These are phyloP conservation scores for Caenorhabditis virilis DNA, from an alignment of 2,888 invertebrate species.

Conservation along the genomic window DNA sequence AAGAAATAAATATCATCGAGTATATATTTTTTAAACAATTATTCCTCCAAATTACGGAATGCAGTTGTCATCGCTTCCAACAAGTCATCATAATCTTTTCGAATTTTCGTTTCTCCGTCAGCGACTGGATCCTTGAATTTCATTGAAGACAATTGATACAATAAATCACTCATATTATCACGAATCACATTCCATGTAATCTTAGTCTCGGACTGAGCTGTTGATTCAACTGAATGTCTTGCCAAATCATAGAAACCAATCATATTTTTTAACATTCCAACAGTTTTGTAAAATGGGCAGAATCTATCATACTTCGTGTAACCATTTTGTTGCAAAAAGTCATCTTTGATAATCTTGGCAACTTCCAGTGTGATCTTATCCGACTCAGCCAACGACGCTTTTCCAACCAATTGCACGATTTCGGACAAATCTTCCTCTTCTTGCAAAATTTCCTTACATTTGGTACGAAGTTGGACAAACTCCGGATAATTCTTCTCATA, in stretches of 20 bases:
- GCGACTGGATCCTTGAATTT: slow-evolving; percentile 89
- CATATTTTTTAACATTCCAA: slow-evolving; percentile 97
- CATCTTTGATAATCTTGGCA: slow-evolving; percentile 82
- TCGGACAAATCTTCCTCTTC: slow-evolving; percentile 99
- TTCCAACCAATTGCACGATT: slow-evolving; percentile 99
- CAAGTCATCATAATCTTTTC: slow-evolving; percentile 92
- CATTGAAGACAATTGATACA: slow-evolving; percentile 97
- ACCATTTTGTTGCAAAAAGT: slow-evolving; percentile 99
- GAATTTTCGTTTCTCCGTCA: slow-evolving; percentile 96
- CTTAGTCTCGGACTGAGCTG: slow-evolving; percentile 97
- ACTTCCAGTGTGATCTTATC: slow-evolving; percentile 99
- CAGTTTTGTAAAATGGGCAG: slow-evolving; percentile 99
- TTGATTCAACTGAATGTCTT: slow-evolving; percentile 94
- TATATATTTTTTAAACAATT: too few relatives aligned
- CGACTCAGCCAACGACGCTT: slow-evolving; percentile 86
- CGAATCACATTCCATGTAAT: slow-evolving; percentile 82
- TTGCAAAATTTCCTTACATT: slow-evolving; percentile 82
- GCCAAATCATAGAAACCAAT: slow-evolving; percentile 98
- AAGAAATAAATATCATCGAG: background rate
- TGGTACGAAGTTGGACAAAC: slow-evolving; percentile 93
- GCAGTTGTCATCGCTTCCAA: slow-evolving; percentile 94
- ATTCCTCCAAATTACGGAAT: slow-evolving; percentile 78
- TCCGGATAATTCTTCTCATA: slow-evolving; percentile 97
- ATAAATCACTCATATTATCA: slow-evolving; percentile 91
- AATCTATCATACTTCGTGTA: slow-evolving; percentile 76